Conservation (phyloP, 2,888 invertebrate genomes). For the Barypeithes pellucidus region DNA sequence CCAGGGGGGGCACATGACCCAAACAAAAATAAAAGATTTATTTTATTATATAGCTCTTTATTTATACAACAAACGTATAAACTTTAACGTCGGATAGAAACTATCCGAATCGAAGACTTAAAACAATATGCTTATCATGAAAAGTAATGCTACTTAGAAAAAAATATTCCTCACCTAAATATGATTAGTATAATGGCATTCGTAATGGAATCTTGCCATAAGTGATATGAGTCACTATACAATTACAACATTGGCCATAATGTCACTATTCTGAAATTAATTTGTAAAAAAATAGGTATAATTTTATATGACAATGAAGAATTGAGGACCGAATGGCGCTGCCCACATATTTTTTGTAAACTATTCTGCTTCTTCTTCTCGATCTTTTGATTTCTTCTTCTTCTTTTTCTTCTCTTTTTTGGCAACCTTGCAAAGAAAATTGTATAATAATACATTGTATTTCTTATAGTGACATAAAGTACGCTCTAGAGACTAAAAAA, state of each 20-base stretch:
- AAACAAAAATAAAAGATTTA: background rate
- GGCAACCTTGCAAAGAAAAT: conserved; percentile 20
- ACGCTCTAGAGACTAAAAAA: no score
- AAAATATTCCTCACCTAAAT: background rate
- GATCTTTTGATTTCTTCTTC: conserved; percentile 50
- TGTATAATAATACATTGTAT: no score
- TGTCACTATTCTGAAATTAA: no score
- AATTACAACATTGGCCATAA: no score
- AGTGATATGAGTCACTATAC: background rate
- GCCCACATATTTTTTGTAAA: background rate
- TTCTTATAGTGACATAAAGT: no score
- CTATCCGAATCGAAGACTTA: background rate
- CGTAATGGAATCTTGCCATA: background rate
- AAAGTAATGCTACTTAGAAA: background rate
- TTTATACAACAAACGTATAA: conserved; percentile 21
- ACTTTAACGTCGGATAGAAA: background rate
- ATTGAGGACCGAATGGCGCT: no score
- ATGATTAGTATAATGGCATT: background rate
- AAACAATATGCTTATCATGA: background rate
- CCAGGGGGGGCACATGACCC: no score
- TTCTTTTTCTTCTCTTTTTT: conserved; percentile 52
- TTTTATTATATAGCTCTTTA: background rate
- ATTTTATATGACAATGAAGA: no score
- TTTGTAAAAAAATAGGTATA: no score
- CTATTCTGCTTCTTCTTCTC: conserved; percentile 42